Evolutionary conservation across 2,113 vertebrate species (phyloP).

Genomic region (Ancistrus triradiatus): DNA sequence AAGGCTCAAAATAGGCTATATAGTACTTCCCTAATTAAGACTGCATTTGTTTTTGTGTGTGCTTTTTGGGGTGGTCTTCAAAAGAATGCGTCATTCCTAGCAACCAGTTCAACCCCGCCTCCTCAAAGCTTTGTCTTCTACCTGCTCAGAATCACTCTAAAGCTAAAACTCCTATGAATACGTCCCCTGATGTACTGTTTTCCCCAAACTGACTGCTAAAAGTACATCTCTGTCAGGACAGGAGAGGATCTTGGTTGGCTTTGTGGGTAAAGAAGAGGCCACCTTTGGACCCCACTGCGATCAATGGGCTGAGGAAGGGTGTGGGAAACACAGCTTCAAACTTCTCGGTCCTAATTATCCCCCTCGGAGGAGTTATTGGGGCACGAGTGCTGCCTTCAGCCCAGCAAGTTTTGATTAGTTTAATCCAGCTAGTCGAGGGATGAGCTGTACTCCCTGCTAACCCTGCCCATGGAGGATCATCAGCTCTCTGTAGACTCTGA

Average conservation of each 20-base stretch:
- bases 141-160: too few relatives aligned
- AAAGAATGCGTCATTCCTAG: too few relatives aligned
- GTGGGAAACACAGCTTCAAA: conserved; percentile 56
- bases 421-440: conserved; percentile 60
- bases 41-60: too few relatives aligned
- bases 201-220: not conserved
- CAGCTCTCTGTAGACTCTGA: not conserved
- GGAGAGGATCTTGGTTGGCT: not conserved
- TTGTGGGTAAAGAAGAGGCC: not conserved
- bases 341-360: conserved; percentile 51
- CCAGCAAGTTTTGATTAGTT: conserved; percentile 67
- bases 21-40: too few relatives aligned
- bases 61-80: too few relatives aligned
- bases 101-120: too few relatives aligned
- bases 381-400: conserved; percentile 57
- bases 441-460: conserved; percentile 26
- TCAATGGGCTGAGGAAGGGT: conserved; percentile 48
- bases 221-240: not conserved
- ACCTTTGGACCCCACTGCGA: conserved; percentile 17
- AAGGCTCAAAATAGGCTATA: too few relatives aligned
- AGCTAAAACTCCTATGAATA: too few relatives aligned
- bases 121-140: too few relatives aligned
- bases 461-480: conserved; percentile 38
- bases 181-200: too few relatives aligned
- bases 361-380: conserved; percentile 46